Conservation (phyloP, 2,113 vertebrate species). For the Eurypyga helias region DNA sequence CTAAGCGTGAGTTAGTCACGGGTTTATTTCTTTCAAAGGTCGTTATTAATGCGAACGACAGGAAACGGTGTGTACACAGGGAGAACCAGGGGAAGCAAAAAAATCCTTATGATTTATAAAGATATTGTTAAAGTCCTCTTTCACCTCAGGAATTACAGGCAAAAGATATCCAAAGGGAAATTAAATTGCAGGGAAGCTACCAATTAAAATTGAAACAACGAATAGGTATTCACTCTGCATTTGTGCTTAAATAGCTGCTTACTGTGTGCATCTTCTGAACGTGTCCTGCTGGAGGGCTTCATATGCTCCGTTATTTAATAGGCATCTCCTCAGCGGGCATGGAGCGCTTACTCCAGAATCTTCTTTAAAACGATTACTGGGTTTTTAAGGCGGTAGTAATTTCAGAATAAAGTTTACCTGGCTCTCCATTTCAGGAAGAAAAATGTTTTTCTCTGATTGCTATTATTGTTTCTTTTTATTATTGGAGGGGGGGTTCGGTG, state of each 20-base stretch:
- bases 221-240: slow-evolving; percentile 40
- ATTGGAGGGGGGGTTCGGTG: not conserved
- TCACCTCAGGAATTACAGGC: not conserved
- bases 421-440: not conserved
- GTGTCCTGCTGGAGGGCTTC: slow-evolving; percentile 45
- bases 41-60: not conserved
- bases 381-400: not conserved
- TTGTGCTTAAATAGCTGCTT: slow-evolving; percentile 45
- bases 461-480: not conserved
- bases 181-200: slow-evolving; percentile 39
- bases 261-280: slow-evolving; percentile 14
- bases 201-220: slow-evolving; percentile 43
- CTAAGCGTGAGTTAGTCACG: not conserved
- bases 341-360: not conserved
- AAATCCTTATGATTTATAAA: not conserved
- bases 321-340: slow-evolving; percentile 2
- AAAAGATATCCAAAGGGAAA: slow-evolving; percentile 20
- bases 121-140: not conserved
- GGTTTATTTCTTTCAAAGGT: not conserved
- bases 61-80: not conserved
- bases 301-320: slow-evolving; percentile 39
- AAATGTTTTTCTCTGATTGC: not conserved
- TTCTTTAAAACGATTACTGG: not conserved
- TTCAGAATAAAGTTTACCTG: slow-evolving; percentile 32
- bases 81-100: not conserved